Conservation (phyloP, 2,797 vertebrate genomes). For the Coregonus sp. region DNA sequence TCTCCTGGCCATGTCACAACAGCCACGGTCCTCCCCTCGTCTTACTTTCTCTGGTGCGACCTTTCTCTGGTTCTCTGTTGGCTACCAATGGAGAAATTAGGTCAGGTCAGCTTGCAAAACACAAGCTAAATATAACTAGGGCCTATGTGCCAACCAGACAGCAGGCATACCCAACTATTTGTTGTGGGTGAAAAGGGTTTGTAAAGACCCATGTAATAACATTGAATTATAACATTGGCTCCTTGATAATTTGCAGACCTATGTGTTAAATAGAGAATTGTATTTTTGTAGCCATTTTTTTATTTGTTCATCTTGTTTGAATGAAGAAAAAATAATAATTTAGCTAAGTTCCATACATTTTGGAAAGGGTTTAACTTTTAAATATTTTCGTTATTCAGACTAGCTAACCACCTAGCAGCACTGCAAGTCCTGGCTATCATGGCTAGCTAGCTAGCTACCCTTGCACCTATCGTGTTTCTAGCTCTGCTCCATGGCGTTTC, state of each 20-base stretch:
- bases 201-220: neutral
- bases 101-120: slow-evolving; percentile 57
- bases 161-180: neutral
- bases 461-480: no score
- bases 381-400: no score
- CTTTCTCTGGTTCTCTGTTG: slow-evolving; percentile 8
- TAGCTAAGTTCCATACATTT: neutral
- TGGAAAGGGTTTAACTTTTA: neutral
- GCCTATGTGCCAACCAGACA: accelerated
- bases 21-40: slow-evolving; percentile 25
- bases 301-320: slow-evolving; percentile 36
- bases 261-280: neutral
- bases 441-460: no score
- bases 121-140: slow-evolving; percentile 37
- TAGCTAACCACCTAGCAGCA: no score
- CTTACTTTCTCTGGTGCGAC: slow-evolving; percentile 46
- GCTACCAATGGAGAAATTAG: slow-evolving; percentile 36
- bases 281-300: neutral
- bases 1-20: slow-evolving; percentile 62
- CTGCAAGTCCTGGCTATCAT: no score
- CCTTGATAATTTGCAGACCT: neutral
- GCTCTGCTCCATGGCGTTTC: no score
- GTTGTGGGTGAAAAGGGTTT: neutral
- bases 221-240: neutral
- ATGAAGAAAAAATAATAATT: neutral